These are phyloP conservation scores for Microvelia longipes DNA, from an alignment of 1,140 invertebrate genomes.

Conservation along the genomic window DNA sequence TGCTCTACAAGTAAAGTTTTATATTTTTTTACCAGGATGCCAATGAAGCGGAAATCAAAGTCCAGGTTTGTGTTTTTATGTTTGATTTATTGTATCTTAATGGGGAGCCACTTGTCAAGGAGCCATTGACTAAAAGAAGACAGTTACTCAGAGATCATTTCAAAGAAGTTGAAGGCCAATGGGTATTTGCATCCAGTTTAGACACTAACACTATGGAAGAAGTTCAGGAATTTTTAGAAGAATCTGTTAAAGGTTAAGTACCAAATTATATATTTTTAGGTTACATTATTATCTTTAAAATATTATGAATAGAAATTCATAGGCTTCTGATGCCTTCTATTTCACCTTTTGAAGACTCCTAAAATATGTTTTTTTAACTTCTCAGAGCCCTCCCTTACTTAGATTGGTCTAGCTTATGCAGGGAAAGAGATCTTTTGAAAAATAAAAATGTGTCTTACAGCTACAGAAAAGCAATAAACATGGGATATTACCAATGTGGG, in stretches of 20 bases:
- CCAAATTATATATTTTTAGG: not conserved
- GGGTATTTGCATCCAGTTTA: slow-evolving; percentile 71
- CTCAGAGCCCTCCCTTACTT: too few species aligned
- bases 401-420: too few species aligned
- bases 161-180: slow-evolving; percentile 60
- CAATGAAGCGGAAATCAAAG: slow-evolving; percentile 75
- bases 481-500: too few species aligned
- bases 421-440: too few species aligned
- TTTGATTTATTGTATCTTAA: slow-evolving; percentile 96
- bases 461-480: too few species aligned
- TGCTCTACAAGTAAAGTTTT: too few species aligned
- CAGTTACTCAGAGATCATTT: slow-evolving; percentile 60
- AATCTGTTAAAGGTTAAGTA: slow-evolving; percentile 82
- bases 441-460: too few species aligned
- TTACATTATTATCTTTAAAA: slow-evolving; percentile 9
- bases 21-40: slow-evolving; percentile 49
- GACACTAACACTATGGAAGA: slow-evolving; percentile 82
- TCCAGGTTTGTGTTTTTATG: slow-evolving; percentile 93
- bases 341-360: too few species aligned
- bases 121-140: slow-evolving; percentile 61
- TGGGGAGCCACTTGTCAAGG: slow-evolving; percentile 65
- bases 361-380: too few species aligned
- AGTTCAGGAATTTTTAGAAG: slow-evolving; percentile 85
- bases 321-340: too few species aligned
- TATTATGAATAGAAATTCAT: not conserved